Evolutionary conservation across 2,888 invertebrate genomes (phyloP), one percentile per base, ranked within the genome.

Genomic region (Pachycephus smyrnensis): DNA sequence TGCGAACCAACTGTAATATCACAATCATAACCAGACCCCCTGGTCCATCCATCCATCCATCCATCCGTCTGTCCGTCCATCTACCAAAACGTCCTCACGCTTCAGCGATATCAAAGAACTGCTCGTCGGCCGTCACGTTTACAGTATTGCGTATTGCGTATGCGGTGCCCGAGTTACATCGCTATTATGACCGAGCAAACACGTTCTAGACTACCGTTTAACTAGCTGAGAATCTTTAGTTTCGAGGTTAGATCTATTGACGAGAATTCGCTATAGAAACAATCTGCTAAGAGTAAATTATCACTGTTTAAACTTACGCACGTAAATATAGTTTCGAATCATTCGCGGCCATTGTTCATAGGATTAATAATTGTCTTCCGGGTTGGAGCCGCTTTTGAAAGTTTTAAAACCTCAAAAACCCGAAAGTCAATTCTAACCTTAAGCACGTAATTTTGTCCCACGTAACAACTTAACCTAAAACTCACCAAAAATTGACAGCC

Each of bases 91-190:
- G 89, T 89, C 89, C 89, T 91, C 87, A 91, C 91, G 91, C 90
- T 91, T 89, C 88, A 90, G 85, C 90, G 90, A 86, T 91, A 91
- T 91, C 91, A 91, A 91, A 91, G 91, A 91, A 90, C 89, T 87
- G 79, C 77, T 82, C 83, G 81, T 83, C 80, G 81, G 81, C 80
- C 81, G 81, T 81, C 82, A 80, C 81, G 84, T 85, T 83, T 79
- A 82, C 82, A 81, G 77, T 80, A 83, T 74, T 36, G 74, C 74
- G 77, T 80, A 83, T 74, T 36, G 74, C 74, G 11, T 33, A 35
- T 71, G 71, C 71, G 32, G 71, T 35, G 71, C 15, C 71, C 71
- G 71, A 55, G 55, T 55, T 55, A 55, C 23, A 23, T 55, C 3
- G 23, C 55, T 55, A 55, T 55, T 23, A 55, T 55, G 55, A 55